Conservation (phyloP, 1,140 invertebrate species). For the Orussus abietinus region DNA sequence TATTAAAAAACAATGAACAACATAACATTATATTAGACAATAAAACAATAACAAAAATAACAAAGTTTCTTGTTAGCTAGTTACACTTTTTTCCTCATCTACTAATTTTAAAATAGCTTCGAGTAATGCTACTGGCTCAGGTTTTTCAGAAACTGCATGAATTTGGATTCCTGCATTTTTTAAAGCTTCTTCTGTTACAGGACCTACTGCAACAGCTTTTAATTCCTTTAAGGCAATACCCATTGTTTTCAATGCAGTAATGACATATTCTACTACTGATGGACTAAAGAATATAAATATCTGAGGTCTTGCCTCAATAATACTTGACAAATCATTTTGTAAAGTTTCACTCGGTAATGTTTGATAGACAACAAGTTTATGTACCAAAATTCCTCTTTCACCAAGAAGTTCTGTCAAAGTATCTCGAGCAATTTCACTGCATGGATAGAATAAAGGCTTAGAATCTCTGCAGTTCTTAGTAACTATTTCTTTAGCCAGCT, state of each 20-base stretch:
- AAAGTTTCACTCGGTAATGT: slow-evolving; percentile 37
- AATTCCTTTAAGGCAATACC: slow-evolving; percentile 20
- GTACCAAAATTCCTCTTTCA: slow-evolving; percentile 26
- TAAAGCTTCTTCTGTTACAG: slow-evolving; percentile 39
- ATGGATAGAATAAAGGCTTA: slow-evolving; percentile 42
- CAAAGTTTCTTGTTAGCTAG: slow-evolving; percentile 4
- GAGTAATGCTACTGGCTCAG: slow-evolving; percentile 38
- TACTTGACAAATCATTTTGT: slow-evolving; percentile 9
- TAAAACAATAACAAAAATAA: slow-evolving; percentile 6
- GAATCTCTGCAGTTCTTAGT: slow-evolving; percentile 9
- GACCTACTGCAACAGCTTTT: slow-evolving; percentile 47
- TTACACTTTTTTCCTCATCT: slow-evolving; percentile 11
- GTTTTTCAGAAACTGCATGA: slow-evolving; percentile 37
- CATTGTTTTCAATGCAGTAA: slow-evolving; percentile 19
- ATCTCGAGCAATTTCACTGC: slow-evolving; percentile 44
- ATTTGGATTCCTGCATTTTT: slow-evolving; percentile 23
- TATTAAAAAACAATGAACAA: slow-evolving; percentile 17
- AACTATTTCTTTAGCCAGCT: slow-evolving; percentile 38
- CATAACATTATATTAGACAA: slow-evolving; percentile 8
- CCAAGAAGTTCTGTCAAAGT: slow-evolving; percentile 36
- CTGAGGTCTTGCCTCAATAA: slow-evolving; percentile 10
- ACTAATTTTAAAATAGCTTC: slow-evolving; percentile 23
- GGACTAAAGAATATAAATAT: slow-evolving; percentile 49
- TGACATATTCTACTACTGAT: slow-evolving; percentile 36
- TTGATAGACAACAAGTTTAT: slow-evolving; percentile 39